A percentile compares a stretch with the other conserved stretches of the same genome.
Conservation (phyloP, 2,797 vertebrate genomes). For the Spatula versicolor region DNA sequence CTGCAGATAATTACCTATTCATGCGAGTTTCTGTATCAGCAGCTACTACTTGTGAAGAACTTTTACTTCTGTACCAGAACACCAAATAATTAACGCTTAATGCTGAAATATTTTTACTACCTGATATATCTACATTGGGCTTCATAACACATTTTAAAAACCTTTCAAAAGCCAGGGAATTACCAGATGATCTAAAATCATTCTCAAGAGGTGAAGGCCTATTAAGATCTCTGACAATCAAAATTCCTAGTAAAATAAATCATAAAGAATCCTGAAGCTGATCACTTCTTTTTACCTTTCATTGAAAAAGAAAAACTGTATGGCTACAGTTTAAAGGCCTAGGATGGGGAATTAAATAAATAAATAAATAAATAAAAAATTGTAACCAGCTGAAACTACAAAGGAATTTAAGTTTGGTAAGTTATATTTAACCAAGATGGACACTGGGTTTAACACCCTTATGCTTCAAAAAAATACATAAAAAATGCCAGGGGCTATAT, state of each 20-base stretch:
- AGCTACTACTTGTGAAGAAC: neutral
- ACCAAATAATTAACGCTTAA: neutral
- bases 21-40: neutral
- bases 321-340: neutral
- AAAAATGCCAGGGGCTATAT: neutral
- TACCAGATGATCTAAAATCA: neutral
- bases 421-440: constrained; percentile 2
- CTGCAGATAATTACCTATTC: neutral
- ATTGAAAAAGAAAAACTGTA: neutral
- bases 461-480: neutral
- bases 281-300: neutral
- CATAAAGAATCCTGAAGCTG: neutral
- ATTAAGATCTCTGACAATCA: neutral
- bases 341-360: neutral
- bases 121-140: neutral
- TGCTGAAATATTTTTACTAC: neutral
- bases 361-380: neutral
- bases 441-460: neutral
- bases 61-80: neutral
- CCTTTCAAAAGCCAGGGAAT: neutral
- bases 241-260: neutral
- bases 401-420: neutral
- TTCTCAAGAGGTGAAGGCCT: neutral
- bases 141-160: neutral
- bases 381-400: constrained; percentile 39